Conservation (phyloP, 2,113 vertebrate genomes). For the Ptilonorhynchus violaceus region DNA sequence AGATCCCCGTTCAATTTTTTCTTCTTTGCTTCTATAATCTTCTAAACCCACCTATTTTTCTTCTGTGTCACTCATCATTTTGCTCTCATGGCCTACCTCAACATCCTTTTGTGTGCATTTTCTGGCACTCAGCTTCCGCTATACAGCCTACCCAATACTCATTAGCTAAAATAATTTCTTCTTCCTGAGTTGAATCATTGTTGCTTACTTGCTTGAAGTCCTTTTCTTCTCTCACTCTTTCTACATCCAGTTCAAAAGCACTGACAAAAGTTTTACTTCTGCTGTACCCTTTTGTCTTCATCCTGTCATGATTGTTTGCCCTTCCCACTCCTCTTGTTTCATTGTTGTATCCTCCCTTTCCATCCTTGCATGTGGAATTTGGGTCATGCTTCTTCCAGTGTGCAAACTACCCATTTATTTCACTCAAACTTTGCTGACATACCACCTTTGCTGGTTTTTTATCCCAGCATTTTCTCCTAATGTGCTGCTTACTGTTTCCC, state of each 20-base stretch:
- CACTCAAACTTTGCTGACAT: not conserved
- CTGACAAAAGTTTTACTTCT: not conserved
- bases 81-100: not conserved
- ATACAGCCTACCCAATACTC: not conserved
- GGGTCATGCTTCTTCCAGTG: not conserved
- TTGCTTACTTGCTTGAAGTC: not conserved
- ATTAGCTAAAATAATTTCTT: not conserved
- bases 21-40: not conserved
- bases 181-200: not conserved
- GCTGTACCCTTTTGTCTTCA: not conserved
- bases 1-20: not conserved
- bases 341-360: not conserved
- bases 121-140: not conserved
- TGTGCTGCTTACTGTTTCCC: not conserved
- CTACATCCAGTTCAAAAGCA: not conserved
- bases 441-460: not conserved
- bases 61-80: conserved; percentile 26
- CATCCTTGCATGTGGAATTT: not conserved
- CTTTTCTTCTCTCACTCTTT: not conserved
- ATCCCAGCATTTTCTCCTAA: not conserved
- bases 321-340: not conserved
- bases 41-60: not conserved
- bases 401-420: not conserved
- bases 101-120: not conserved
- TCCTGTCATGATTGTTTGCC: not conserved